Evolutionary conservation across 1,140 invertebrate species (phyloP), one percentile per base, ranked within the genome.

Genomic region (Lerema accius): DNA sequence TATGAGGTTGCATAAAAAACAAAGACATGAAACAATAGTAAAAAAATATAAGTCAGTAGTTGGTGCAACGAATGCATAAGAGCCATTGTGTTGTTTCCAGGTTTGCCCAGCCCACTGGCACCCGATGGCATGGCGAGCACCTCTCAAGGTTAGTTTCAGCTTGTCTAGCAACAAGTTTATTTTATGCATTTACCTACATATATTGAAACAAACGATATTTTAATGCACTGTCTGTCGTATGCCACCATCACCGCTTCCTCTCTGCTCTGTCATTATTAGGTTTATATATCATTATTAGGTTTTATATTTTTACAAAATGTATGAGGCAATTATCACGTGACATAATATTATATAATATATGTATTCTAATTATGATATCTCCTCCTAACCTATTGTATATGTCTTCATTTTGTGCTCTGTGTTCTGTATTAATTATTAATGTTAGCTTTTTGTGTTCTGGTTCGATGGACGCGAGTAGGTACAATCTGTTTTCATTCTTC

Each of bases 71-170:
- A 58, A 59, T 64, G 60, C 65, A 63, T 73, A 69, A 67, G 74
- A 59, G 32, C 50, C 49, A 55, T 48, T 73, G 53, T 78, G 63
- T 49, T 75, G 63, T 71, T 84, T 80, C 14, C 87, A 90, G 87
- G 85, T 82, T 78, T 90, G 78, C 80, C 76, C 71, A 86, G 82
- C 71, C 82, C 87, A 14, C 78, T 90, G 73, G 67, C 84, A 48
- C 77, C 84, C 69, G 95, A 96, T 84, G 91, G 90, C 79, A 91
- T 96, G 80, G 95, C 95, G 71, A 95, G 95, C 79, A 96, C 95
- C 83, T 95, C 95, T 80, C 95, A 96, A 96, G 95, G 95, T 96
- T 95, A 96, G 95, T 94, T 80, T 70, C 78, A 73, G 82, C 82
- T 86, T 89, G 78, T 84, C 65, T 84, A 86, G 82, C 80, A 88